Conservation (phyloP, 1,140 invertebrate genomes). For the Zaprionus camerounensis region DNA sequence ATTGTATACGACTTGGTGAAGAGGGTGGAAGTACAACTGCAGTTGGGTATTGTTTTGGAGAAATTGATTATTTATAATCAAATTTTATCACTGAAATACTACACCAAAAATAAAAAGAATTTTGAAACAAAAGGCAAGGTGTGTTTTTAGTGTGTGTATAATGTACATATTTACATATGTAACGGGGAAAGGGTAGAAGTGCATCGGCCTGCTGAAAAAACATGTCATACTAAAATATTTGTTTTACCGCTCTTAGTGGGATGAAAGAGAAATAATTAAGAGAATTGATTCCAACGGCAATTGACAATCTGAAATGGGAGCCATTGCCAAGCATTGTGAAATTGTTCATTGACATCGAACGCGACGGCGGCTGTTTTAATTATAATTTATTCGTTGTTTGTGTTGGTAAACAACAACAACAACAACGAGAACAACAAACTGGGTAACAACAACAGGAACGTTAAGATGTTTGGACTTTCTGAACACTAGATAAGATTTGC, state of each 20-base stretch:
- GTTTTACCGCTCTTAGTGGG: background rate
- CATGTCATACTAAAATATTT: background rate
- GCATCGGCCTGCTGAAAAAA: background rate
- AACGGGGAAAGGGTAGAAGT: conserved; percentile 1
- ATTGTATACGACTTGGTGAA: background rate
- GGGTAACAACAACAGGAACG: background rate
- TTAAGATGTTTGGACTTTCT: conserved; percentile 7
- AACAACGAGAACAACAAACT: conserved; percentile 4
- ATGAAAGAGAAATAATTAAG: background rate
- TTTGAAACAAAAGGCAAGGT: background rate
- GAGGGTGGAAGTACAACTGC: background rate
- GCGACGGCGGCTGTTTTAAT: conserved; percentile 30
- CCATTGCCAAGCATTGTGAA: conserved; percentile 66
- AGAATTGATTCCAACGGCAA: conserved; percentile 6
- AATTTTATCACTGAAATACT: too few relatives aligned
- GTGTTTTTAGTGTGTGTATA: background rate
- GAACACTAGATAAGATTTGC: conserved; percentile 13
- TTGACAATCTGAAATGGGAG: conserved; percentile 28
- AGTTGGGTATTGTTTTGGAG: too few relatives aligned
- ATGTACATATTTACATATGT: background rate
- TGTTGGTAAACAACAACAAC: conserved; percentile 13
- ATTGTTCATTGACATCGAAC: conserved; percentile 54
- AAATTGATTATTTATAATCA: too few relatives aligned
- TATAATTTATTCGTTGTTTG: conserved; percentile 21
- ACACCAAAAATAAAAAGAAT: background rate